A percentile compares a stretch with the other conserved stretches of the same genome.
phyloP scores from a whole-genome alignment of 2,797 vertebrate species.

The Zalophus californianus region DNA sequence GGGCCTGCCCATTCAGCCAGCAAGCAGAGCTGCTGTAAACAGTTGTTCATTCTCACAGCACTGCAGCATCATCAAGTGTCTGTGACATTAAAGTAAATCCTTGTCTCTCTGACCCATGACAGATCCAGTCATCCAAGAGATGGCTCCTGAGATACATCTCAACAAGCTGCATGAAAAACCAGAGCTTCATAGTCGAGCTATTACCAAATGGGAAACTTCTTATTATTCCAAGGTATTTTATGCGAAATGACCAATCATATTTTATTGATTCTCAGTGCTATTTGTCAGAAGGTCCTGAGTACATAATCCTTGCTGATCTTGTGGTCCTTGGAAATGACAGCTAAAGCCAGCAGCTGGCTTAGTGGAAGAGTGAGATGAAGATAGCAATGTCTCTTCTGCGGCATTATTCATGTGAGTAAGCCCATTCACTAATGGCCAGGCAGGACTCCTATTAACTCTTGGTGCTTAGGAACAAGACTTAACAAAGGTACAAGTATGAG shows the following conservation, averaged over 20 bases:
- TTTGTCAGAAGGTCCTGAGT: constrained; percentile 80
- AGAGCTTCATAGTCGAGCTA: constrained; percentile 66
- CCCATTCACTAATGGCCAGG: constrained; percentile 63
- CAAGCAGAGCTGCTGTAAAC: neutral
- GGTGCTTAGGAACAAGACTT: constrained; percentile 43
- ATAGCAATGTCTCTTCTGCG: constrained; percentile 70
- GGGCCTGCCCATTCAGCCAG: neutral
- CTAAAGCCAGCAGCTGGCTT: constrained; percentile 81
- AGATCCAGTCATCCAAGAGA: constrained; percentile 65
- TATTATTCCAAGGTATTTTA: constrained; percentile 77
- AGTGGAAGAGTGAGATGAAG: constrained; percentile 65
- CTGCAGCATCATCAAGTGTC: constrained; percentile 25
- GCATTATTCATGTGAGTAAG: constrained; percentile 82
- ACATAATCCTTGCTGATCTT: constrained; percentile 84
- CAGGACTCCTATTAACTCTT: constrained; percentile 72
- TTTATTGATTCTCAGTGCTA: constrained; percentile 81
- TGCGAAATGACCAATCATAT: constrained; percentile 76
- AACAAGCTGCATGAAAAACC: constrained; percentile 57
- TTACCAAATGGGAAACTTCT: constrained; percentile 71
- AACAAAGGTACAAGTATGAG: neutral
- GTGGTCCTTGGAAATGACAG: constrained; percentile 83
- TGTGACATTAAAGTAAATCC: constrained; percentile 64
- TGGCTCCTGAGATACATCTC: constrained; percentile 49
- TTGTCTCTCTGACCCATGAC: constrained; percentile 37
- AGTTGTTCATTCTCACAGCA: constrained; percentile 45